A percentile compares a stretch with the other conserved stretches of the same genome.
Evolutionary conservation across 2,888 invertebrate species (phyloP).

Genomic region (Idaea biselata): DNA sequence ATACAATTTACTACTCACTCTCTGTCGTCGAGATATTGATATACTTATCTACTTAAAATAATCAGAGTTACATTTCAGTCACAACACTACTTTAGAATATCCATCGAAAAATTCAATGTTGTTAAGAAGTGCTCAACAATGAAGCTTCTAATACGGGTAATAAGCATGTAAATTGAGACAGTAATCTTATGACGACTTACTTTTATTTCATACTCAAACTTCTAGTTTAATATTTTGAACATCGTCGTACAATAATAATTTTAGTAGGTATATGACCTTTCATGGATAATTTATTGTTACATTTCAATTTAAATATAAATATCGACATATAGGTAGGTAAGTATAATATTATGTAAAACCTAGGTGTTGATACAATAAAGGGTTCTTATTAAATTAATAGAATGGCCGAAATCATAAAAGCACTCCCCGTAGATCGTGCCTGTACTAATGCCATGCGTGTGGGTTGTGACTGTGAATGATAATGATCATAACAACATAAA

Average conservation of each 20-base stretch:
- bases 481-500: conserved; percentile 77
- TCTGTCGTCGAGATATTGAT: too few relatives aligned
- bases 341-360: not conserved
- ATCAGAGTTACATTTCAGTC: conserved; percentile 65
- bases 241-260: conserved; percentile 34
- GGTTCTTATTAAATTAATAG: conserved; percentile 33
- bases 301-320: not conserved
- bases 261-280: conserved; percentile 45
- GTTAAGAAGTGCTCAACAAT: conserved; percentile 65
- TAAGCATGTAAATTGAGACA: conserved; percentile 66
- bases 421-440: conserved; percentile 37
- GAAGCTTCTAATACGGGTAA: conserved; percentile 57
- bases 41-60: conserved; percentile 49
- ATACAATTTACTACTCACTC: too few relatives aligned
- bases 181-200: conserved; percentile 64
- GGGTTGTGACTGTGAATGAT: conserved; percentile 75
- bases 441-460: conserved; percentile 52
- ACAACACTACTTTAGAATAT: conserved; percentile 64
- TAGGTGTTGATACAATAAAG: conserved; percentile 27
- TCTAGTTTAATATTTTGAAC: not conserved
- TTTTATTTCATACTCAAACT: not conserved
- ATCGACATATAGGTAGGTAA: not conserved
- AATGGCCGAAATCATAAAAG: conserved; percentile 36
- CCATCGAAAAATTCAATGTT: conserved; percentile 52
- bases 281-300: too few relatives aligned